Base-by-base conservation (phyloP, 2,888 invertebrate genomes). In the Apamea epomidion region DNA sequence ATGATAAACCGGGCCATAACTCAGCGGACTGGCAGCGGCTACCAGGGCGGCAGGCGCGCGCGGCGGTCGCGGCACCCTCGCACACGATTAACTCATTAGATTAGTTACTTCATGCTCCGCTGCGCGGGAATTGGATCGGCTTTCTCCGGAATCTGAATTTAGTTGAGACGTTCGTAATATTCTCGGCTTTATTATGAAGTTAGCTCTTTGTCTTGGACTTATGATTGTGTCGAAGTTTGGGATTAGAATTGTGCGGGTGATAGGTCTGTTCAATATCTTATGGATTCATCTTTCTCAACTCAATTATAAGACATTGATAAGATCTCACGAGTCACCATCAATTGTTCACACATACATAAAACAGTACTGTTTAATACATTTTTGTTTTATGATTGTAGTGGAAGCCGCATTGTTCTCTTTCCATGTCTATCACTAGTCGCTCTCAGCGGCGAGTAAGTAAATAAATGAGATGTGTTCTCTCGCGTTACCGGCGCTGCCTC, bases 11-110 rank as follows among this genome's bases (percentile, higher is more conserved):
- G 85, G 48, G 37, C 78, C 78, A 87, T 87, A 87, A 81, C 81
- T 89, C 81, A 89, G 64, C 58, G 75, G 62, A 69, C 29, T 48
- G 78, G 78, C 84, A 69, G 75, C 68, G 73, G 70, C 74, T 32
- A 65, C 65, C 51, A 74, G 73, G 54, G 72, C 25, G 64, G 18
- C 76, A 71, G 70, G 81, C 62, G 64, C 72, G 84, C 64, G 84
- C 75, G 32, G 81, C 78, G 77, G 77, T 25, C 84, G 87, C 84
- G 78, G 62, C 77, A 42, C 70, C 71, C 84, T 86, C 77, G 70
- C 89, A 76, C 85, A 73, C 85, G 88, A 88, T 89, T 87, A 89
- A 87, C 85, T 88, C 85, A 81, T 87, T 87, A 85, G 85, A 86
- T 86, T 86, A 86, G 86, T 86, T 85, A 85, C 88, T 82, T 87